These are phyloP conservation scores for Aphelinus atriplicis DNA, from an alignment of 1,140 invertebrate species.

Conservation along the genomic window DNA sequence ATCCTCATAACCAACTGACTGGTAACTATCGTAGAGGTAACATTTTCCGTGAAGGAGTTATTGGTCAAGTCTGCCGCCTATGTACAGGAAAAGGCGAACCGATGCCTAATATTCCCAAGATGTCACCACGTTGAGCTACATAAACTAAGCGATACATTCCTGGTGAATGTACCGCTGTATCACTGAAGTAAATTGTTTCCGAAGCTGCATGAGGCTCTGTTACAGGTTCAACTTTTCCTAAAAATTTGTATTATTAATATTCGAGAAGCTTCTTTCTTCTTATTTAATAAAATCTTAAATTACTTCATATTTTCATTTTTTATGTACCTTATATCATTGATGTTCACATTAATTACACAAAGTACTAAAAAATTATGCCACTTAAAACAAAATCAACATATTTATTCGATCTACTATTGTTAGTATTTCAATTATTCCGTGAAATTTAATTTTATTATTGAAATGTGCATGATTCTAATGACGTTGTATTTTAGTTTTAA, in stretches of 20 bases:
- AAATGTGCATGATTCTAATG: no score
- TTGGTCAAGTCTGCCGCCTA: slow-evolving; percentile 42
- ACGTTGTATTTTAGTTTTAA: no score
- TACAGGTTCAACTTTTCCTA: slow-evolving; percentile 35
- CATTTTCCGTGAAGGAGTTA: slow-evolving; percentile 3
- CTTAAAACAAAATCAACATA: not conserved
- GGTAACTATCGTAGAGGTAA: slow-evolving; percentile 21
- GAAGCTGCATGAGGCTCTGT: slow-evolving; percentile 8
- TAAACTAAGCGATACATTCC: slow-evolving; percentile 80
- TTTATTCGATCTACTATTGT: not conserved
- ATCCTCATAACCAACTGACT: slow-evolving; percentile 3
- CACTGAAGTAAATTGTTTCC: slow-evolving; percentile 52
- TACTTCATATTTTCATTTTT: not conserved
- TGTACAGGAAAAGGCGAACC: slow-evolving; percentile 65
- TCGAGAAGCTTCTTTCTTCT: not conserved
- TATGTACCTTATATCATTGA: not conserved
- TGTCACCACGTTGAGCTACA: slow-evolving; percentile 75
- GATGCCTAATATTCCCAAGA: slow-evolving; percentile 70
- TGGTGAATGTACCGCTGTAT: slow-evolving; percentile 70
- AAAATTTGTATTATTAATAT: slow-evolving; percentile 17
- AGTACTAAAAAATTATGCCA: not conserved
- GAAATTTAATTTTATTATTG: no score
- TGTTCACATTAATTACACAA: not conserved
- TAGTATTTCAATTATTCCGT: no score
- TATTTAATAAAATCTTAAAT: not conserved